Conservation (phyloP, 2,113 vertebrate species). For the Corvus hawaiiensis region DNA sequence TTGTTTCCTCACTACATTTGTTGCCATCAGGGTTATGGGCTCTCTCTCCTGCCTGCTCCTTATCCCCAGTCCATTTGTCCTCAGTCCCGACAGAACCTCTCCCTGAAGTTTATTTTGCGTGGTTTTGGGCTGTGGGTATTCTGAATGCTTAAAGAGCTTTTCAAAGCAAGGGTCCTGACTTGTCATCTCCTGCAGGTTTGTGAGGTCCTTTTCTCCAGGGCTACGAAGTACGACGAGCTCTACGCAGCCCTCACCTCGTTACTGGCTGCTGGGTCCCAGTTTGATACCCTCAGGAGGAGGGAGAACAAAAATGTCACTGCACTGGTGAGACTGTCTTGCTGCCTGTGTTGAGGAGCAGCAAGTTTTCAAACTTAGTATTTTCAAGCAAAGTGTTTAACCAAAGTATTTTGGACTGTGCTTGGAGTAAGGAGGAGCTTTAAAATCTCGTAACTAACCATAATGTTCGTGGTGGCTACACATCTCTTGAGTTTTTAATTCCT, state of each 20-base stretch:
- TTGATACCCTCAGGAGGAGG: slow-evolving; percentile 88
- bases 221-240: slow-evolving; percentile 87
- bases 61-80: not conserved
- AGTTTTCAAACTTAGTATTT: not conserved
- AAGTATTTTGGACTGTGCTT: not conserved
- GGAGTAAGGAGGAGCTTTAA: not conserved
- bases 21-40: not conserved
- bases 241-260: slow-evolving; percentile 85
- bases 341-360: not conserved
- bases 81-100: not conserved
- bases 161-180: not conserved
- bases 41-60: not conserved
- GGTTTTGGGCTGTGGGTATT: not conserved
- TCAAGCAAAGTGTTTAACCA: not conserved
- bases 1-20: not conserved
- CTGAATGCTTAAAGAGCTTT: not conserved
- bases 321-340: slow-evolving; percentile 71
- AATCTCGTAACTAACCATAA: not conserved
- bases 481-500: not conserved
- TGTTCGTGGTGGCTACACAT: not conserved
- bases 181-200: slow-evolving; percentile 79
- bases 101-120: not conserved
- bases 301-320: slow-evolving; percentile 88
- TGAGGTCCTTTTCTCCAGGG: slow-evolving; percentile 86
- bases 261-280: slow-evolving; percentile 89